Conservation (phyloP, 2,797 vertebrate species). For the Simalia tracyae region DNA sequence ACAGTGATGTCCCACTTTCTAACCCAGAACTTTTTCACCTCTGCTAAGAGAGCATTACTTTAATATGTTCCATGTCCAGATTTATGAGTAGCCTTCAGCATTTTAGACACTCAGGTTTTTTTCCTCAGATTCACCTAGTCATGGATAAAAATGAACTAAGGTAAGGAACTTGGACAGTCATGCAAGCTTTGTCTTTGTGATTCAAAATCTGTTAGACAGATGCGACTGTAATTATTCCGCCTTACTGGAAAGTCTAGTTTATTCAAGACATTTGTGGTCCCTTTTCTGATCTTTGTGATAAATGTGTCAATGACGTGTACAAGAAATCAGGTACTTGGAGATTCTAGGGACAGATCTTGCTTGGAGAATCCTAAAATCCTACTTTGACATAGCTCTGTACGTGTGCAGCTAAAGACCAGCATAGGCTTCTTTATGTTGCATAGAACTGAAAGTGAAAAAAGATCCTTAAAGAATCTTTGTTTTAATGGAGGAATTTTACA, state of each 20-base stretch:
- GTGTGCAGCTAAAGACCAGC: neutral
- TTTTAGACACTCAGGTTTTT: neutral
- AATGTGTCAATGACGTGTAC: neutral
- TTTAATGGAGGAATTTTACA: conserved; percentile 3
- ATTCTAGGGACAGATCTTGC: neutral
- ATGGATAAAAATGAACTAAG: neutral
- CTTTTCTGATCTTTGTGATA: neutral
- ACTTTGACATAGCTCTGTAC: neutral
- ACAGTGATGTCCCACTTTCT: neutral
- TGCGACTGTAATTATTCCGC: neutral
- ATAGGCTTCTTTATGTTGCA: neutral
- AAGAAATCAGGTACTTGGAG: neutral
- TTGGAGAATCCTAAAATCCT: neutral
- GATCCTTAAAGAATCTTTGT: conserved; percentile 34
- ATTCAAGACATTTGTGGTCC: neutral
- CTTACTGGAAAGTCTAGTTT: neutral
- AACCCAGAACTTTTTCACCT: neutral
- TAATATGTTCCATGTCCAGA: too few relatives aligned
- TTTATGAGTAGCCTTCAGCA: neutral
- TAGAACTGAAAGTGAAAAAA: neutral
- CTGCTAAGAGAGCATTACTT: neutral
- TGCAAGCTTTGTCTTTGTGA: neutral
- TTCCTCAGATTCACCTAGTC: neutral
- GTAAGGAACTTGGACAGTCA: neutral
- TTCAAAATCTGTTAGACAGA: neutral